Evolutionary conservation across 1,140 invertebrate genomes (phyloP).

Genomic region (Papilio xuthus): DNA sequence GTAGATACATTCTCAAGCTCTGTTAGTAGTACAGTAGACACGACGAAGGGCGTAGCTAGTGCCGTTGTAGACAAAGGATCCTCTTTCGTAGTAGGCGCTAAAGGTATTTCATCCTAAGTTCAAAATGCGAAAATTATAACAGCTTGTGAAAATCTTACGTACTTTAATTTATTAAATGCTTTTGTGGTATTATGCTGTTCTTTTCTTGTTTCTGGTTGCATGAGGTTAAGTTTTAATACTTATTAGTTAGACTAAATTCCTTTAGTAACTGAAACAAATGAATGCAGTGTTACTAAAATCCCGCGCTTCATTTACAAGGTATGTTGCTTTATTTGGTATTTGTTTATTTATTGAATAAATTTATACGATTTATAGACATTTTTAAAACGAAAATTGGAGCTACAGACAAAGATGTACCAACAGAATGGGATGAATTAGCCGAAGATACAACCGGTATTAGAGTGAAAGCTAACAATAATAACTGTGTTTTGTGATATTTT

Average conservation of each 20-base stretch:
- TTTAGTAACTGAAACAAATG: constrained; percentile 1
- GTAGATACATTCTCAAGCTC: constrained; percentile 54
- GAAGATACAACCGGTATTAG: constrained; percentile 41
- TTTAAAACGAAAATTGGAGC: constrained; percentile 44
- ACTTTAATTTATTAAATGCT: not conserved
- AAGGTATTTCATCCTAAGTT: constrained; percentile 41
- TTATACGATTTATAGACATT: constrained; percentile 48
- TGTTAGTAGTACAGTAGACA: constrained; percentile 48
- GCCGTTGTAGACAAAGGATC: constrained; percentile 58
- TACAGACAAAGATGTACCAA: constrained; percentile 40
- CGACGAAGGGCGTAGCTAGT: constrained; percentile 55
- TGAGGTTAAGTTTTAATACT: not conserved
- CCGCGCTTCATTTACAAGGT: not conserved
- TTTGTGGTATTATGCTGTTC: not conserved
- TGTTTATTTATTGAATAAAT: not conserved
- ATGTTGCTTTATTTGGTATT: not conserved
- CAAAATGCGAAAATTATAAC: not conserved
- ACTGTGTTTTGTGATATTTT: constrained; percentile 21
- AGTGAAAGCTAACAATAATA: not conserved
- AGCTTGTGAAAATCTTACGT: not conserved
- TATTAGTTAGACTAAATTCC: not conserved
- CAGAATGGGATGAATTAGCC: constrained; percentile 47
- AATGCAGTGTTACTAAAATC: not conserved
- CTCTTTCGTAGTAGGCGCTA: constrained; percentile 50
- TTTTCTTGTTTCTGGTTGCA: constrained; percentile 21